Base-by-base conservation (phyloP, 2,888 invertebrate species). In the Plebejus argus region DNA sequence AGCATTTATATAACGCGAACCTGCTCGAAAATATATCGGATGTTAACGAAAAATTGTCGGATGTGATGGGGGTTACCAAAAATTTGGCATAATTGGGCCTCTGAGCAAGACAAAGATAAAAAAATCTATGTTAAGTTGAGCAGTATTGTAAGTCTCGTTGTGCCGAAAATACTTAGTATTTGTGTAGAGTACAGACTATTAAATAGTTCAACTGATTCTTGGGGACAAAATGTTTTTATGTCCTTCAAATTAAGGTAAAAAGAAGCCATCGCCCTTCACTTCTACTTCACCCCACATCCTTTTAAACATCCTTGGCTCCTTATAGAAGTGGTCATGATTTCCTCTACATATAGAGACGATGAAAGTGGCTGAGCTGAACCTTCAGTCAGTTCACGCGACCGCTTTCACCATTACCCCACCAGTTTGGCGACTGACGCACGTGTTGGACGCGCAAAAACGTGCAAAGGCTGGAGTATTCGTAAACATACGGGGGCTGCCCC, bases 321-420 rank as follows among this genome's bases (percentile, higher is more conserved):
- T 70, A 76, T 79, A 80, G 77, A 78, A 79, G 78, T 49, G 61
- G 61, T 76, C 66, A 71, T 82, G 85, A 85, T 77, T 77, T 77
- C 77, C 72, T 72, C 83, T 86, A 87, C 90, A 89, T 89, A 89
- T 87, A 89, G 86, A 84, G 86, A 87, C 88, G 88, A 89, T 88
- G 91, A 93, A 91, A 91, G 92, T 88, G 83, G 82, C 45, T 84
- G 90, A 91, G 88, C 89, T 89, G 88, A 92, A 92, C 91, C 91
- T 92, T 91, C 86, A 86, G 86, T 85, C 83, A 86, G 85, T 86
- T 86, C 89, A 90, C 89, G 90, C 89, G 86, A 89, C 87, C 81
- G 91, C 93, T 93, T 93, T 92, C 93, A 88, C 92, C 90, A 82
- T 86, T 85, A 86, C 87, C 88, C 90, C 66, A 66, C 28, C 66